Conservation (phyloP, 2,113 vertebrate species). For the Nerophis ophidion region DNA sequence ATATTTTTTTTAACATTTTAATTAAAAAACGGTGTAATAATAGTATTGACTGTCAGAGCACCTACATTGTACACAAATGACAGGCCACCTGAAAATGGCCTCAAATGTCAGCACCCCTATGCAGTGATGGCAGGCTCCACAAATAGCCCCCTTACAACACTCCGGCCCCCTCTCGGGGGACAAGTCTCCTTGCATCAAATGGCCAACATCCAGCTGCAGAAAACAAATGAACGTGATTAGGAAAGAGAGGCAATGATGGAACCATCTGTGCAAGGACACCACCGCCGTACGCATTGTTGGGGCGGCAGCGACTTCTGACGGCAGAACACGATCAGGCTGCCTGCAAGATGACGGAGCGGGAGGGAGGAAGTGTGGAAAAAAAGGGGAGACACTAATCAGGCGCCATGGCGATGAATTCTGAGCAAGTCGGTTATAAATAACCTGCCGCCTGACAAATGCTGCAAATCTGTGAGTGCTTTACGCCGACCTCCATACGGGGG, state of each 20-base stretch:
- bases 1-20: no score
- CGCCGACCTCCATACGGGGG: background rate
- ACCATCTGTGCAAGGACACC: slow-evolving; percentile 52
- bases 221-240: slow-evolving; percentile 40
- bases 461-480: slow-evolving; percentile 7
- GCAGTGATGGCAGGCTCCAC: slow-evolving; percentile 33
- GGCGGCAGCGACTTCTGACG: slow-evolving; percentile 42
- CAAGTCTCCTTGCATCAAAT: slow-evolving; percentile 34
- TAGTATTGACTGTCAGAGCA: no score
- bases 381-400: slow-evolving; percentile 45
- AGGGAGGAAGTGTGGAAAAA: slow-evolving; percentile 28
- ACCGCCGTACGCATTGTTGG: slow-evolving; percentile 45
- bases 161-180: slow-evolving; percentile 25
- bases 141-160: slow-evolving; percentile 33
- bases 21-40: no score
- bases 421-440: slow-evolving; percentile 44
- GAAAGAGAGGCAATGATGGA: slow-evolving; percentile 51
- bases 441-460: slow-evolving; percentile 24
- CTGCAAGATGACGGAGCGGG: slow-evolving; percentile 48
- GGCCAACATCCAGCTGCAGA: slow-evolving; percentile 18
- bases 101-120: slow-evolving; percentile 31
- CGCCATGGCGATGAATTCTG: slow-evolving; percentile 51
- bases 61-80: background rate
- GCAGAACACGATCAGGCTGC: slow-evolving; percentile 57
- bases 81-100: background rate